phyloP scores from a whole-genome alignment of 2,113 vertebrate species.

The Notechis scutatus region DNA sequence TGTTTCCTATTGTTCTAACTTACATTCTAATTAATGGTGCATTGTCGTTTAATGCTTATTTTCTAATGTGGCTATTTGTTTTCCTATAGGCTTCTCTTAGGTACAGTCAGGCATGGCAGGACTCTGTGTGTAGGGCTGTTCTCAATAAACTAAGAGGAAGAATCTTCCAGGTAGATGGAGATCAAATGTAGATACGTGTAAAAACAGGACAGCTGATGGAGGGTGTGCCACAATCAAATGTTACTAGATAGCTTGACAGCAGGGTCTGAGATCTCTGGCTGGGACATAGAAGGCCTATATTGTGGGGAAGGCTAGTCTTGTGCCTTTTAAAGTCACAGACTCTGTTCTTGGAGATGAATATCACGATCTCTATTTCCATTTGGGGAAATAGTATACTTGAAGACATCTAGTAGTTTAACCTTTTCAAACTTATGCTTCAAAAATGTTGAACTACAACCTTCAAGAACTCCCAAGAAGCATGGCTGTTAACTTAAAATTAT shows the following conservation, averaged over 20 bases:
- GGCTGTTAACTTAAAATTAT: background rate
- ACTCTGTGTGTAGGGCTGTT: slow-evolving; percentile 8
- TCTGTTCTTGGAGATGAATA: background rate
- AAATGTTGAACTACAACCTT: background rate
- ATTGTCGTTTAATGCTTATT: background rate
- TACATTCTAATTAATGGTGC: slow-evolving; percentile 3
- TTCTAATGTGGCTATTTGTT: slow-evolving; percentile 14
- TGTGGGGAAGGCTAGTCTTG: background rate
- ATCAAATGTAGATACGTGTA: background rate
- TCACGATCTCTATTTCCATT: background rate
- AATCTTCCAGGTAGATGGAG: slow-evolving; percentile 23
- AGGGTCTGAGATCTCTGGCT: background rate
- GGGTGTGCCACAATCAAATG: background rate
- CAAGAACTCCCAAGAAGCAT: background rate
- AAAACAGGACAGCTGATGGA: background rate
- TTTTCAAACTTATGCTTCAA: background rate
- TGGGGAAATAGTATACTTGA: background rate
- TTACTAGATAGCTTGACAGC: background rate
- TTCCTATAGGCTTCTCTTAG: slow-evolving; percentile 10
- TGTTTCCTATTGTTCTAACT: background rate
- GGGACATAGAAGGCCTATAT: background rate
- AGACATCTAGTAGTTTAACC: background rate
- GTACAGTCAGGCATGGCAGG: slow-evolving; percentile 26
- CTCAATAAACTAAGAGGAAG: slow-evolving; percentile 32
- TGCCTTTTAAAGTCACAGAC: background rate